These are phyloP conservation scores for Creontiades dilutus DNA, from an alignment of 2,888 invertebrate species.

Conservation along the genomic window DNA sequence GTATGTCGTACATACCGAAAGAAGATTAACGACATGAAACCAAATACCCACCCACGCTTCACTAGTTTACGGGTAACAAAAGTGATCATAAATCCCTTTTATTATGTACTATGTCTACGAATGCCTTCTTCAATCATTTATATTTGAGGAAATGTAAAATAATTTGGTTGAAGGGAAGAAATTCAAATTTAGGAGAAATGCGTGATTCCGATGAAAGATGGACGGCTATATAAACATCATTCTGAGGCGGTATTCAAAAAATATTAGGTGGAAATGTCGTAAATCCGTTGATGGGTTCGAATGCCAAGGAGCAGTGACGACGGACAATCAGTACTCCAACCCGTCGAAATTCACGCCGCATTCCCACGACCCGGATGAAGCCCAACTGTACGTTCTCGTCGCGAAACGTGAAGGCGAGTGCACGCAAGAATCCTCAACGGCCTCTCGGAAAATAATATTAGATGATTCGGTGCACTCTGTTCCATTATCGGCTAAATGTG, in stretches of 20 bases:
- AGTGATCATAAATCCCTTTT: too few relatives aligned
- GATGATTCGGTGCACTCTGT: background rate
- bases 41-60: too few relatives aligned
- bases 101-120: too few relatives aligned
- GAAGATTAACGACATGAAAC: too few relatives aligned
- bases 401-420: background rate
- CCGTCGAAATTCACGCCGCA: background rate
- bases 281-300: background rate
- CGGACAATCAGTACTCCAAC: background rate
- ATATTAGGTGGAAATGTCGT: background rate
- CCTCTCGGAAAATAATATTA: background rate
- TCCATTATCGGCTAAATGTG: background rate
- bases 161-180: too few relatives aligned
- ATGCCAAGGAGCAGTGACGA: background rate
- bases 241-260: background rate
- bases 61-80: too few relatives aligned
- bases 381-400: background rate
- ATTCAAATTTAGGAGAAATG: too few relatives aligned
- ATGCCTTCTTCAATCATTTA: too few relatives aligned
- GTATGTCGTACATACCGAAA: too few relatives aligned
- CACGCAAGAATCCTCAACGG: too few relatives aligned
- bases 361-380: background rate
- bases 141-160: too few relatives aligned
- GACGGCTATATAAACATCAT: background rate
- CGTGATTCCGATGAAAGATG: too few relatives aligned